Conservation (phyloP, 2,113 vertebrate species). For the Boulengeromyrus knoepffleri region DNA sequence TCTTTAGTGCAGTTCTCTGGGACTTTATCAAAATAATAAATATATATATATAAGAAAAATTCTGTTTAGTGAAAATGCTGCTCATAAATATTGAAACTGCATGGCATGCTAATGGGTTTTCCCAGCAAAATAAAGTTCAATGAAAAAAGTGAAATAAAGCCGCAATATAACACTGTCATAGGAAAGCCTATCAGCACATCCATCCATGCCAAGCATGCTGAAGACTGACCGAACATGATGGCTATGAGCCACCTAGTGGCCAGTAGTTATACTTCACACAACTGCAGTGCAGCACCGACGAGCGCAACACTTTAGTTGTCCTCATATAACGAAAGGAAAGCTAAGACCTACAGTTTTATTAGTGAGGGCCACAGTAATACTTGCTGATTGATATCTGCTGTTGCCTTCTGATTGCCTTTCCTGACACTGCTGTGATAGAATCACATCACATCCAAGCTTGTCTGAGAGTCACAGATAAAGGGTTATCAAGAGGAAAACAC, state of each 20-base stretch:
- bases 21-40: not conserved
- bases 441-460: not conserved
- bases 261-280: not conserved
- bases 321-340: not conserved
- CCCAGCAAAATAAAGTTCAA: not conserved
- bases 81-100: not conserved
- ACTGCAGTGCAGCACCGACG: not conserved
- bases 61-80: not conserved
- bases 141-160: not conserved
- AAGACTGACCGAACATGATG: not conserved
- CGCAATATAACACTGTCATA: not conserved
- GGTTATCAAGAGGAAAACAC: not conserved
- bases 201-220: not conserved
- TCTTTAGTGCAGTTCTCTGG: not conserved
- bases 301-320: not conserved
- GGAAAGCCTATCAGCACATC: not conserved
- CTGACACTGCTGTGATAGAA: not conserved
- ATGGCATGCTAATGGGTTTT: not conserved
- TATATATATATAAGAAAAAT: not conserved
- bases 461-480: constrained; percentile 1
- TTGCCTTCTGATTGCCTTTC: not conserved
- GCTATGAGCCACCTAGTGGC: constrained; percentile 27
- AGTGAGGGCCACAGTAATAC: not conserved
- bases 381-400: not conserved
- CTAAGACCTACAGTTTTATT: not conserved